Conservation (phyloP, 2,113 vertebrate genomes). For the Harpagus bidentatus region DNA sequence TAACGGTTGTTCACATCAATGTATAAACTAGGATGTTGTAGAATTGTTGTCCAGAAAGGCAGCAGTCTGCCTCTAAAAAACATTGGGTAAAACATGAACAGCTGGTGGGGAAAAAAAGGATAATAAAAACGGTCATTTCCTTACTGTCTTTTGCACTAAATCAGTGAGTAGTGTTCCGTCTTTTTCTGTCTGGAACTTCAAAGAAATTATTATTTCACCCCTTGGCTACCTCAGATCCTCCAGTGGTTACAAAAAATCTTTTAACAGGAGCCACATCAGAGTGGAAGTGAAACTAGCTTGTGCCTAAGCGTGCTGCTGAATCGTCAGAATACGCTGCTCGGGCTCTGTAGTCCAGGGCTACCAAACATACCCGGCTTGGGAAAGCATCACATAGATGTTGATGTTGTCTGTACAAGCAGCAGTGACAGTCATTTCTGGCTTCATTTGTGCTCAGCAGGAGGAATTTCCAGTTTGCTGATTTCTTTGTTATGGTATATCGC, state of each 20-base stretch:
- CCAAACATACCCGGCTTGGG: neutral
- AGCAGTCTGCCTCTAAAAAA: neutral
- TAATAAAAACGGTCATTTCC: neutral
- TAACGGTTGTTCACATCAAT: neutral
- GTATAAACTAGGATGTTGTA: neutral
- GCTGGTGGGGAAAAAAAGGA: neutral
- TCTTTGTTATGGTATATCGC: neutral
- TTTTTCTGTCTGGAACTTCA: neutral
- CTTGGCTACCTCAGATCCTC: neutral
- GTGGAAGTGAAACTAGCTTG: neutral
- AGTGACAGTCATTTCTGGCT: neutral
- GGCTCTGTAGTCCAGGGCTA: neutral
- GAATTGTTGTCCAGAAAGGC: neutral
- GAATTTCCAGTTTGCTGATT: slow-evolving; percentile 24
- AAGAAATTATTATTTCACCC: neutral
- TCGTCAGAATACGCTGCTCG: neutral
- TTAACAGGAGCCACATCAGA: neutral
- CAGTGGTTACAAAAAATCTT: neutral
- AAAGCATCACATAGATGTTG: neutral
- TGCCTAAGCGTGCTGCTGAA: neutral
- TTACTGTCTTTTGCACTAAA: neutral
- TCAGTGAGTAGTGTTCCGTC: neutral
- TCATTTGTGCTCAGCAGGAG: neutral
- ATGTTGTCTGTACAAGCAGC: neutral
- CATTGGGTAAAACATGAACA: neutral